phyloP scores from a whole-genome alignment of 2,888 invertebrate species.

The Tiliacea aurago region DNA sequence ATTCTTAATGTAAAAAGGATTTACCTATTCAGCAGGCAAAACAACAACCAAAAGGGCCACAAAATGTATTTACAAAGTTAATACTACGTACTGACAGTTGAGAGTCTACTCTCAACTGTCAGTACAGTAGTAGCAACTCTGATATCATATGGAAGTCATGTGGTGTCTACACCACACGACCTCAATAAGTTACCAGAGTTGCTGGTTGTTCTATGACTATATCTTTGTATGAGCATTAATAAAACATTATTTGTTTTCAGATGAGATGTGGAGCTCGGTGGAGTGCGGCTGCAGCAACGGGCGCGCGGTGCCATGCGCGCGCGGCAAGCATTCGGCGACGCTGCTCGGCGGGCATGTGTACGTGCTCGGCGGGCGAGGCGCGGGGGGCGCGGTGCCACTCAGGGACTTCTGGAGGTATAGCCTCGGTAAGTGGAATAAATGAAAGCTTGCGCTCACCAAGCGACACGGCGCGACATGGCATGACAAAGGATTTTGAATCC shows the following conservation, averaged over 20 bases:
- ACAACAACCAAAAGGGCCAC: neutral
- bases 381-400: constrained; percentile 94
- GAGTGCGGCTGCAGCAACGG: constrained; percentile 74
- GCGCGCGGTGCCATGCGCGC: constrained; percentile 89
- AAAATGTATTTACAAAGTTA: neutral
- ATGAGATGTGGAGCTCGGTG: constrained; percentile 86
- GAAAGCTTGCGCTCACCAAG: neutral
- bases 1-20: constrained; percentile 3
- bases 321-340: constrained; percentile 96
- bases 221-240: neutral
- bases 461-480: neutral
- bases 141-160: too few relatives aligned
- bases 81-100: neutral
- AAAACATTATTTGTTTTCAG: constrained; percentile 65
- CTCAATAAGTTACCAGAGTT: neutral
- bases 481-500: neutral
- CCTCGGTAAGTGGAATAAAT: constrained; percentile 89
- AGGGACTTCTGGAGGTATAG: constrained; percentile 96
- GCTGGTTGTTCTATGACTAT: neutral
- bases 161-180: neutral
- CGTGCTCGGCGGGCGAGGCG: constrained; percentile 95
- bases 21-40: constrained; percentile 1
- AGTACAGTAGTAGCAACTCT: neutral
- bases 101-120: too few relatives aligned
- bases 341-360: constrained; percentile 94